phyloP scores from a whole-genome alignment of 2,888 invertebrate species.

The Phaedon cochleariae region DNA sequence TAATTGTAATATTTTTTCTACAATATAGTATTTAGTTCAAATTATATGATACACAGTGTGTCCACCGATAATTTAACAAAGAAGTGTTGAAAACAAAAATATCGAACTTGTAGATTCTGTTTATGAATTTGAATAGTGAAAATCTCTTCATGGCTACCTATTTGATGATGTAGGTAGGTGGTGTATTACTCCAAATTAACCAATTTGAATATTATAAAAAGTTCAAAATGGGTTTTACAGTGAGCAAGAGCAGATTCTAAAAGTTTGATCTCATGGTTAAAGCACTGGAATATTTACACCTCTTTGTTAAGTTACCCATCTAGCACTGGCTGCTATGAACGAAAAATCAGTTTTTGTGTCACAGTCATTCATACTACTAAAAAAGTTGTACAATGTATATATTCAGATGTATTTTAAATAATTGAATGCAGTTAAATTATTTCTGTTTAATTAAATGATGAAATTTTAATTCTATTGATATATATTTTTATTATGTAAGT shows the following conservation, averaged over 20 bases:
- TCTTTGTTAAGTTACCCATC: neutral
- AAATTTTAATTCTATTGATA: constrained; percentile 31
- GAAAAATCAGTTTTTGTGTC: constrained; percentile 21
- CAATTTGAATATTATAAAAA: too few species aligned
- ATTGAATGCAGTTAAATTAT: constrained; percentile 43
- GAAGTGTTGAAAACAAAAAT: neutral
- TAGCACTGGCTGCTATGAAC: neutral
- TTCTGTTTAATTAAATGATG: constrained; percentile 39
- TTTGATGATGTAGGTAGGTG: too few species aligned
- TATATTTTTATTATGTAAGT: constrained; percentile 40
- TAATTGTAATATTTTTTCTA: constrained; percentile 38
- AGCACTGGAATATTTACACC: neutral
- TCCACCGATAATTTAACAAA: neutral
- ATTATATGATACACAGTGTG: constrained; percentile 28
- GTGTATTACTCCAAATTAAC: too few species aligned
- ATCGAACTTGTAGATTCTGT: neutral
- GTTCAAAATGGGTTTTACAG: neutral
- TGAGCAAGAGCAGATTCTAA: neutral
- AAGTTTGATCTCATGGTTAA: neutral
- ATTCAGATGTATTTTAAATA: constrained; percentile 41
- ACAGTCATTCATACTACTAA: constrained; percentile 42
- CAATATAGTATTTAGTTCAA: constrained; percentile 38
- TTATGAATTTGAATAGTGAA: too few species aligned
- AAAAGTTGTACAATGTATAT: constrained; percentile 47
- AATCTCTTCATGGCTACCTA: too few species aligned